Conservation (phyloP, 1,140 invertebrate species). For the Drosophila gunungcola region DNA sequence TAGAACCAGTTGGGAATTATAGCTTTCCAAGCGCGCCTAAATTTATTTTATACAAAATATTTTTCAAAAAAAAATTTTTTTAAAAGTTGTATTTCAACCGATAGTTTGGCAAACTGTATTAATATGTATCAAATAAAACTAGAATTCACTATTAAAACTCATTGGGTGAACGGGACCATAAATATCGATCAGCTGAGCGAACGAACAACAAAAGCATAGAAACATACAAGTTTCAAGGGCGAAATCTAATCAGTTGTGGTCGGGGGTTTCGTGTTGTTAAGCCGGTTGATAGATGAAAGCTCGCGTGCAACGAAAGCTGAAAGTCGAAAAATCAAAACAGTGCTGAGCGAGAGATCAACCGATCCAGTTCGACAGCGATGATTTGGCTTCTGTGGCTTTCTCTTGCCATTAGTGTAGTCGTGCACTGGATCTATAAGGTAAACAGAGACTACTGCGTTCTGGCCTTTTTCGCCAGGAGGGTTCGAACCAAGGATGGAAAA, state of each 20-base stretch:
- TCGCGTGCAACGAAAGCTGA: constrained; percentile 2
- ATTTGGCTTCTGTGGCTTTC: constrained; percentile 26
- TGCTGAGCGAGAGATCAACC: constrained; percentile 1
- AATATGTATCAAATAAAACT: background rate
- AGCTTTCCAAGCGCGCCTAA: no score
- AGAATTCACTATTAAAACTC: no score
- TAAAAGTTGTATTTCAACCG: no score
- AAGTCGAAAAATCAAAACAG: background rate
- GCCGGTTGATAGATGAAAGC: constrained; percentile 17
- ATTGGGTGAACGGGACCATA: constrained; percentile 5
- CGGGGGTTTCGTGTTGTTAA: constrained; percentile 1
- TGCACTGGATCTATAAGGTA: constrained; percentile 46
- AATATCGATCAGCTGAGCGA: constrained; percentile 5
- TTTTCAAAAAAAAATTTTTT: no score
- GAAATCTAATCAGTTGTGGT: constrained; percentile 25
- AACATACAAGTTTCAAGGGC: background rate
- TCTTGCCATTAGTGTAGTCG: constrained; percentile 25
- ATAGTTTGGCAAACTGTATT: background rate
- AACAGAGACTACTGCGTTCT: constrained; percentile 54
- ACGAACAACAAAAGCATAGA: constrained; percentile 1
- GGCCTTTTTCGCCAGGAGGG: constrained; percentile 39
- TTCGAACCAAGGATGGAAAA: constrained; percentile 46
- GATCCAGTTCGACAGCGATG: constrained; percentile 11
- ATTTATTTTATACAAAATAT: no score
- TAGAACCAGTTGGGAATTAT: no score